These are phyloP conservation scores for Calliopum simillimum DNA, from an alignment of 2,888 invertebrate genomes.

Conservation along the genomic window DNA sequence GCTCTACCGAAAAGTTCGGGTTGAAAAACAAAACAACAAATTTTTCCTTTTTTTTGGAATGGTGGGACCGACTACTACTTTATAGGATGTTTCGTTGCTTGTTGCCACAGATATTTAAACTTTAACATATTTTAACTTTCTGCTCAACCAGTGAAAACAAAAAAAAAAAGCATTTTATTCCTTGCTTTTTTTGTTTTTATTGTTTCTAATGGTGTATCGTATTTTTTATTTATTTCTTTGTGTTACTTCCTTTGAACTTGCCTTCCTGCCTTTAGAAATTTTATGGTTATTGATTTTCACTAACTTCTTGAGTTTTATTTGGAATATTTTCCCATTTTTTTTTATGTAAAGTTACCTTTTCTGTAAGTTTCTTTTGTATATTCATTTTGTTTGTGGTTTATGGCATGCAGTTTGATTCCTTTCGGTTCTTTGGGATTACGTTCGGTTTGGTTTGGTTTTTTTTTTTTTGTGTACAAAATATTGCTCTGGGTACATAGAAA, in stretches of 20 bases:
- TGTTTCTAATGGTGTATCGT: constrained; percentile 20
- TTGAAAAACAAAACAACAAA: too few species aligned
- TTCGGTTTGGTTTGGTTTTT: background rate
- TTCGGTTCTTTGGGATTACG: background rate
- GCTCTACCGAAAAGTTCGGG: too few species aligned
- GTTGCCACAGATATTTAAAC: too few species aligned
- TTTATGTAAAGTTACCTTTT: background rate
- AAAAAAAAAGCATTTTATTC: background rate
- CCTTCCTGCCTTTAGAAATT: constrained; percentile 25
- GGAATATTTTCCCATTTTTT: background rate
- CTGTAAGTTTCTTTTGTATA: background rate
- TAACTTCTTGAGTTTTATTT: constrained; percentile 8
- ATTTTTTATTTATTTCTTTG: background rate
- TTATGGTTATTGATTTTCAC: constrained; percentile 32
- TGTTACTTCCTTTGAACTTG: constrained; percentile 25
- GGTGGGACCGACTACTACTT: too few species aligned
- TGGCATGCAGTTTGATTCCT: background rate
- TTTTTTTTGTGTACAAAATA: background rate
- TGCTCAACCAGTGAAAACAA: too few species aligned
- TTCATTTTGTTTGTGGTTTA: background rate
- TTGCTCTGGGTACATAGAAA: too few species aligned
- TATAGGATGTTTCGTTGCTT: too few species aligned
- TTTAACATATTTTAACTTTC: too few species aligned
- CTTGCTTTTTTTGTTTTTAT: constrained; percentile 12
- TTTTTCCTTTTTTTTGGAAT: too few species aligned